phyloP scores from a whole-genome alignment of 2,797 vertebrate species.

The Ataeniobius toweri region DNA sequence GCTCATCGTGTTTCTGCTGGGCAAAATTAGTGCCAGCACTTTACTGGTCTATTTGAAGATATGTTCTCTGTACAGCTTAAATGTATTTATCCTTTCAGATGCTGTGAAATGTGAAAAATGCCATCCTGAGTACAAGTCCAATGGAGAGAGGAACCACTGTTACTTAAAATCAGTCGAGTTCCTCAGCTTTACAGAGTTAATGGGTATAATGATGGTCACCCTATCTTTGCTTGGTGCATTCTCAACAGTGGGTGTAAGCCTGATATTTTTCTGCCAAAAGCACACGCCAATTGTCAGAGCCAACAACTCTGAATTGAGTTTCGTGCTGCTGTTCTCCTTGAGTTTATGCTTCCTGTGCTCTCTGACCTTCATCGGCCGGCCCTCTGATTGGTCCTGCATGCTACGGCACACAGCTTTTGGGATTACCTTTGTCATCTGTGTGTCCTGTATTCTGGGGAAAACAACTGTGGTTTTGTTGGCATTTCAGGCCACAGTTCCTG shows the following conservation, averaged over 20 bases:
- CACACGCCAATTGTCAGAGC: constrained; percentile 78
- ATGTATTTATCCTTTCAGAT: constrained; percentile 82
- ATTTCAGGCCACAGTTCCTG: constrained; percentile 77
- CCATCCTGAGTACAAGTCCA: constrained; percentile 81
- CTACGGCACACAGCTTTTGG: constrained; percentile 81
- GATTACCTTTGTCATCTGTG: constrained; percentile 80
- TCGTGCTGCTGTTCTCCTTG: constrained; percentile 81
- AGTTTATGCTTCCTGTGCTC: constrained; percentile 82
- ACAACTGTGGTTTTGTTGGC: constrained; percentile 81
- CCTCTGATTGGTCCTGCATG: constrained; percentile 83
- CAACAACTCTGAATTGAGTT: constrained; percentile 83
- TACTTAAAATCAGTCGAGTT: constrained; percentile 81
- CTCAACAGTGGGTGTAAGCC: constrained; percentile 70
- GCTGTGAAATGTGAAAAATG: constrained; percentile 81
- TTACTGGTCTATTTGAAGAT: constrained; percentile 64
- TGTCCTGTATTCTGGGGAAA: constrained; percentile 80
- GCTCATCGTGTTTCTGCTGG: constrained; percentile 62
- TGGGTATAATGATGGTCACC: constrained; percentile 77
- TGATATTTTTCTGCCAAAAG: constrained; percentile 79
- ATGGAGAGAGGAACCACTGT: constrained; percentile 74
- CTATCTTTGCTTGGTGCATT: constrained; percentile 79
- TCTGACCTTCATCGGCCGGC: constrained; percentile 79
- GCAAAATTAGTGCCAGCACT: constrained; percentile 61
- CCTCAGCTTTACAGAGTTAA: constrained; percentile 78
- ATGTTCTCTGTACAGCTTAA: constrained; percentile 65